Evolutionary conservation across 2,888 invertebrate species (phyloP), one percentile per base, ranked within the genome.

Genomic region (Hydrotaea cyrtoneurina): DNA sequence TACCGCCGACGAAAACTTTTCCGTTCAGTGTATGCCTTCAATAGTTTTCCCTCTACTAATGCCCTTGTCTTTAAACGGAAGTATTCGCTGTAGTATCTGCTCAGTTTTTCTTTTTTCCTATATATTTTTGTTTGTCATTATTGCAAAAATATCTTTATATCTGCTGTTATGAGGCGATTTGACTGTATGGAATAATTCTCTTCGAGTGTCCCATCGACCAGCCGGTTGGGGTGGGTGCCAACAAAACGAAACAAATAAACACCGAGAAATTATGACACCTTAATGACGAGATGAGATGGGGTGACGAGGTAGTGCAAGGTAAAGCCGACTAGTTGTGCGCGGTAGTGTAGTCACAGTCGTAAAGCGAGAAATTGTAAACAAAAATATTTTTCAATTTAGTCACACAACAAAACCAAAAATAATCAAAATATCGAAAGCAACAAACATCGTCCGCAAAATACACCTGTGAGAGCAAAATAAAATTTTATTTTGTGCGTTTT

Each of bases 321-420:
- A 43, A 64, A 62, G 77, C 78, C 78, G 43, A 53, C 69, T 53
- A 46, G 46, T 21, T 13, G 43, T 17, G 13, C 17, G 26, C 23
- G n/a, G 31, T 31, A 31, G 31, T 31, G 31, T 31, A 31, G 31
- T 31, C 31, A 7, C 7, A 31, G 31, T 31, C 31, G 3, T 31
- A 2, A 31, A 43, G 8, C 39, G n/a, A 73, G 46, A 66, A 72
- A 66, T 77, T 85, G 76, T 82, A 80, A 85, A 85, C 74, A 82
- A 82, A 85, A 73, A 85, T 85, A 77, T 55, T 77, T 85, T 85
- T 77, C 13, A 71, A 80, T 82, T 85, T 85, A 85, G 82, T 85
- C 85, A 85, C 76, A 73, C 50, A n/a, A 59, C 17, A 46, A 21
- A 50, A 57, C 50, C 64, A 73, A 78, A 64, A 64, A 72, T 73